Base-by-base conservation (phyloP, 2,888 invertebrate species). In the Aphodius granarius region DNA sequence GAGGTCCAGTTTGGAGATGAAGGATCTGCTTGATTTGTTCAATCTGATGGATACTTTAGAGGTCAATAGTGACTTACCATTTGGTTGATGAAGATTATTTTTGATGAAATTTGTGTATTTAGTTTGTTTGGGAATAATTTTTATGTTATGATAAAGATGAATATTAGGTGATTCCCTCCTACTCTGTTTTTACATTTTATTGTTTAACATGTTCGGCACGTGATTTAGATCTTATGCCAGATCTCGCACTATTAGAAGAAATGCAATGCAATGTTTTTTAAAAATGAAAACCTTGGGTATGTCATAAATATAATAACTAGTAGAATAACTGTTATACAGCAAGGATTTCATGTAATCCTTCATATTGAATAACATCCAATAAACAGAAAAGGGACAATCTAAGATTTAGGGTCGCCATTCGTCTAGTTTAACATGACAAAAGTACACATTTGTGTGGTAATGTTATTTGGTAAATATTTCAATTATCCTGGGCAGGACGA, bases 381-480 rank as follows among this genome's bases (percentile, higher is more conserved):
- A 68, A 68, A 68, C 22, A 17, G 68, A 68, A 68, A 68, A 68
- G 21, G 13, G 68, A n/a, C 68, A 21, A 16, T n/a, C 20, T 20
- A 2, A 71, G 23, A 72, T 72, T 9, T 73, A 73, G 65, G 77
- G 70, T 77, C 76, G 77, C 82, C 85, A 86, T 86, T 86, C 85
- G 86, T 87, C 85, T 83, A 86, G 85, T 86, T 84, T 86, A 83
- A 83, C 83, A 82, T 82, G 84, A 84, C 84, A 84, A 82, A 81
- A 81, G 82, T 83, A 83, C 83, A 82, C 86, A 81, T 85, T 86
- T 85, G 85, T 83, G 83, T 81, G 83, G 81, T 81, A 81, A 84
- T 86, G 85, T 84, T 85, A 85, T 83, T 84, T 80, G 81, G 79
- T 79, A 85, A 86, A 86, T 86, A 86, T 87, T 87, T 87, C 87